Evolutionary conservation across 2,888 invertebrate species (phyloP), one percentile per base, ranked within the genome.

Genomic region (Hyalella azteca): DNA sequence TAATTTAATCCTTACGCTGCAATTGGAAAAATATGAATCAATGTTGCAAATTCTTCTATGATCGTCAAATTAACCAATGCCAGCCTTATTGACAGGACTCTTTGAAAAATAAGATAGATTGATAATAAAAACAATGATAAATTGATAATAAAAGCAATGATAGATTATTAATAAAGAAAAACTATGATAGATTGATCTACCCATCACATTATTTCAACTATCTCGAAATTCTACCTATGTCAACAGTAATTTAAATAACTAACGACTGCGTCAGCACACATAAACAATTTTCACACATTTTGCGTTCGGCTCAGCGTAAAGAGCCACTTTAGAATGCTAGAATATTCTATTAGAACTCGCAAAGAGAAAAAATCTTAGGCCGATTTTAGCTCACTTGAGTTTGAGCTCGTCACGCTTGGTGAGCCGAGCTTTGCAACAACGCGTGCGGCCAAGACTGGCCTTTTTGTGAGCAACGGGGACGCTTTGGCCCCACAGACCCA

Each of bases 341-440:
- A 66, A 66, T 66, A 66, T 66, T 66, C 66, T 66, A 66, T 66
- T n/a, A 66, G 19, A 36, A 66, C 66, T 66, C 66, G 36, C 32
- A 36, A 36, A n/a, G n/a, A n/a, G 45, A 29, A 66, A 66, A 66
- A 66, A 66, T 66, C 66, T 66, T 66, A 66, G 36, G 66, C 66
- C 66, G 66, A 66, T 66, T 66, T 36, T 29, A 32, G 66, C 36
- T 36, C 36, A 66, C 66, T 66, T 66, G 26, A 66, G 39, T 66
- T 19, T 36, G 36, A 15, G 36, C 66, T 66, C 45, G 45, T 15
- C 9, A 45, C 45, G 45, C 45, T 15, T 9, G 2, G 29, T 32
- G 19, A 19, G 39, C 66, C 11, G 36, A 36, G 66, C 22, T 36
- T 15, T 66, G 54, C 54, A 54, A 54, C 54, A 54, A 11, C 26